These are phyloP conservation scores for Plemyria rubiginata DNA, from an alignment of 2,888 invertebrate genomes.

Conservation along the genomic window DNA sequence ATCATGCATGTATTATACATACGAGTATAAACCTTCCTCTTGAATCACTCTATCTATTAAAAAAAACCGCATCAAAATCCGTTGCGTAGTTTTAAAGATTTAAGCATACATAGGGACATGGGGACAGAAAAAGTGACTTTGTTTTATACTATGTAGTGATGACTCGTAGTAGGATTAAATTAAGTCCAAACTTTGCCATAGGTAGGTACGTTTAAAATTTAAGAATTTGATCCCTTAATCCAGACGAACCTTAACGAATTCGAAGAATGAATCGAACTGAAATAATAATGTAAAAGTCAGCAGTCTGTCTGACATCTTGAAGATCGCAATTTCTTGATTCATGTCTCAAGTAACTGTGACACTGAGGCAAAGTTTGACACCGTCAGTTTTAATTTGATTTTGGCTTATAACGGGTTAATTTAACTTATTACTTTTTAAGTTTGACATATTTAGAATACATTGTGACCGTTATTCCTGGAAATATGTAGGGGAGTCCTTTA, in stretches of 20 bases:
- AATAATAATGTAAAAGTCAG: conserved; percentile 47
- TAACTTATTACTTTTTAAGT: background rate
- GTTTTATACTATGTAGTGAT: no score
- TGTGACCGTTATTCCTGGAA: no score
- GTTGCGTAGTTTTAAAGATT: no score
- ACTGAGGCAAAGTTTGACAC: conserved; percentile 29
- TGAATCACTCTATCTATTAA: no score
- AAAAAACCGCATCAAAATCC: no score
- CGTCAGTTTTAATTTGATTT: conserved; percentile 27
- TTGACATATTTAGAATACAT: background rate
- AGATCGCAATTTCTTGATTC: conserved; percentile 43
- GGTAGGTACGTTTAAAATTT: conserved; percentile 7
- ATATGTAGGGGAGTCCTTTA: no score
- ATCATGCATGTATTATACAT: no score
- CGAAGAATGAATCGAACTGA: conserved; percentile 39
- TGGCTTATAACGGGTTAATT: conserved; percentile 14
- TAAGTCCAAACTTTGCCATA: no score
- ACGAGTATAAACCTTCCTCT: no score
- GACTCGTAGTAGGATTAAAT: no score
- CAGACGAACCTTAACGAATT: conserved; percentile 29
- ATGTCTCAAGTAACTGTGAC: conserved; percentile 27
- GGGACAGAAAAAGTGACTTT: no score
- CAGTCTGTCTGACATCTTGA: conserved; percentile 44
- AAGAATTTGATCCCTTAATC: conserved; percentile 21
- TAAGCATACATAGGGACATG: no score